Conservation (phyloP, 2,797 vertebrate species). For the Xerus rutilus region DNA sequence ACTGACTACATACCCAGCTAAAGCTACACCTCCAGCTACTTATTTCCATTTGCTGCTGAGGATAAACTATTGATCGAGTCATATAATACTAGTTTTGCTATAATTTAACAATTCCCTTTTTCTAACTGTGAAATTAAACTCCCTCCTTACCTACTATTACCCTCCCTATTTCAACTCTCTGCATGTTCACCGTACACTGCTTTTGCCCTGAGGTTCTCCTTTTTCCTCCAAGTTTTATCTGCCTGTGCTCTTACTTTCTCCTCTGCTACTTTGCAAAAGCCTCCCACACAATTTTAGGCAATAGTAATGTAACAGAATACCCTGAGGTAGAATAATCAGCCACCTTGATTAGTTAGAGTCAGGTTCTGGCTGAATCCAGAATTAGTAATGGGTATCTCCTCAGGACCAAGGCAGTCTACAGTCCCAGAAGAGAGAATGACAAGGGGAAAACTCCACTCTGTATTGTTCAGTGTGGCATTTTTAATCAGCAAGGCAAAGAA, state of each 20-base stretch:
- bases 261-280: slow-evolving; percentile 64
- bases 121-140: background rate
- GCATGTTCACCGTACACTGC: background rate
- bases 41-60: background rate
- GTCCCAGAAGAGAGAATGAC: slow-evolving; percentile 33
- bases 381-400: slow-evolving; percentile 63
- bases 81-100: background rate
- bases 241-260: slow-evolving; percentile 46
- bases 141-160: background rate
- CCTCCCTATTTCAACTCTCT: background rate
- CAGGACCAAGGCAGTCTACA: slow-evolving; percentile 41
- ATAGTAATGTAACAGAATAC: slow-evolving; percentile 69
- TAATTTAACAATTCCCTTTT: background rate
- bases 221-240: slow-evolving; percentile 36
- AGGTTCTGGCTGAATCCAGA: slow-evolving; percentile 60
- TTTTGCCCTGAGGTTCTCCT: background rate
- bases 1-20: too few species aligned
- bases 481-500: slow-evolving; percentile 80
- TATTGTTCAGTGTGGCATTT: slow-evolving; percentile 64
- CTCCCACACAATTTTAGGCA: slow-evolving; percentile 69
- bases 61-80: background rate
- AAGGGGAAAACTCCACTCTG: background rate
- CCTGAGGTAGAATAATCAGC: slow-evolving; percentile 77
- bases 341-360: slow-evolving; percentile 69
- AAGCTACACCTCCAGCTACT: background rate